Base-by-base conservation (phyloP, 2,888 invertebrate species). In the Rotaria magnacalcarata region DNA sequence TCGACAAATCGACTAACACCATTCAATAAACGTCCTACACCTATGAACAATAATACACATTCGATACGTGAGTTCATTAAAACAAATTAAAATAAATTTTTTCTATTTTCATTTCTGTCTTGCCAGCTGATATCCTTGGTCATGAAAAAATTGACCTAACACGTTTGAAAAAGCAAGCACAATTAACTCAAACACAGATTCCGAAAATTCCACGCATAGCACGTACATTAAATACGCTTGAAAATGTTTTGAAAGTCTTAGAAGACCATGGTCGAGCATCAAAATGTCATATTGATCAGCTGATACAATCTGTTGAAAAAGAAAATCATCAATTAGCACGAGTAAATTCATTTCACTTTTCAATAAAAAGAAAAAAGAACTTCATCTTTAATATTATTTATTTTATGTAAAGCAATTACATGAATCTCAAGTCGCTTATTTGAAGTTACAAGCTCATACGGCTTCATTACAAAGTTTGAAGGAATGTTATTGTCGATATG, bases 391-490 rank as follows among this genome's bases (percentile, higher is more conserved):
- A 34, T 34, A 34, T 80, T n/a, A 47, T 47, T 80, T 11, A 11
- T 19, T 80, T 47, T 80, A 16, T 47, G 19, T 47, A 19, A 41
- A 74, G 80, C 43, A 80, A 80, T 80, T 80, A 47, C 80, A 80
- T 47, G 80, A 80, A 80, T 43, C 80, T 19, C 80, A 80, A 80
- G 47, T 47, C n/a, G 24, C 43, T 47, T 80, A 80, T 80, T n/a
- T 80, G 14, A 80, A 80, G 47, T n/a, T 80, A 47, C 80, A 80
- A 80, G 80, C 80, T 10, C 80, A 80, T 47, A 80, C 80, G 19
- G 80, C 80, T 21, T 47, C 47, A 47, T 47, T 80, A n/a, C 80
- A 80, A 80, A 80, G 80, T 80, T 80, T 80, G n/a, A 80, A 80
- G 47, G 80, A 80, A 24, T 80, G 80, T 80, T 80, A 80, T 80